Evolutionary conservation across 2,113 vertebrate genomes (phyloP), one percentile per base, ranked within the genome.

Genomic region (Dunckerocampus dactyliophorus): DNA sequence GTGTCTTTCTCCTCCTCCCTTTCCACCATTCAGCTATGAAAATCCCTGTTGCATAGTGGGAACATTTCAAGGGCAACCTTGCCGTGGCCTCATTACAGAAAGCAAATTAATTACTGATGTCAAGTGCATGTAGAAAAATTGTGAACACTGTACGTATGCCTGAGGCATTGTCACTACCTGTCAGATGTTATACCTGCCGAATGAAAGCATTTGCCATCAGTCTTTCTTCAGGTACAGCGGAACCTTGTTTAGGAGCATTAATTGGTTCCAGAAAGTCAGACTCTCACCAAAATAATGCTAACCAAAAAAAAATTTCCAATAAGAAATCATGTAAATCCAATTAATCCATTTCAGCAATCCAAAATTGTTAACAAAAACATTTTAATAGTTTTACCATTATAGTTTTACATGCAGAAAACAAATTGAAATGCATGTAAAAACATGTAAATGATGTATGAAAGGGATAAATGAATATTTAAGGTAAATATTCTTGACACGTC

Each of bases 11-110:
- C 57, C 47, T 20, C 15, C 63, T 70, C 20, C 47, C 62, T 65
- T 15, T 63, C 56, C 48, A 51, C 20, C 60, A 43, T 73, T 47
- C 61, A 52, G 69, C 75, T 75, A 76, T 76, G 77, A 58, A 78
- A 71, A 80, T 84, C 70, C 61, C 39, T 34, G 50, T 47, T 48
- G 63, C 71, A 60, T 8, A 48, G 37, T 43, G 21, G 22, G 77
- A 72, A 50, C 53, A 20, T 69, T 63, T 77, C 45, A 47, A 63
- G 53, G 34, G 20, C 52, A 69, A 47, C 58, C 43, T 11, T 48
- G 47, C 63, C 0, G n/a, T 19, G 34, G 12, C 1, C 43, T 51
- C 52, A 59, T 6, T 37, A 2, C 68, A 66, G 50, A 69, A 4
- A 21, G 42, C 39, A 62, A 61, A 77, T 79, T 71, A 67, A 81